These are phyloP conservation scores for Zosterops borbonicus DNA, from an alignment of 2,113 vertebrate species.

Conservation along the genomic window DNA sequence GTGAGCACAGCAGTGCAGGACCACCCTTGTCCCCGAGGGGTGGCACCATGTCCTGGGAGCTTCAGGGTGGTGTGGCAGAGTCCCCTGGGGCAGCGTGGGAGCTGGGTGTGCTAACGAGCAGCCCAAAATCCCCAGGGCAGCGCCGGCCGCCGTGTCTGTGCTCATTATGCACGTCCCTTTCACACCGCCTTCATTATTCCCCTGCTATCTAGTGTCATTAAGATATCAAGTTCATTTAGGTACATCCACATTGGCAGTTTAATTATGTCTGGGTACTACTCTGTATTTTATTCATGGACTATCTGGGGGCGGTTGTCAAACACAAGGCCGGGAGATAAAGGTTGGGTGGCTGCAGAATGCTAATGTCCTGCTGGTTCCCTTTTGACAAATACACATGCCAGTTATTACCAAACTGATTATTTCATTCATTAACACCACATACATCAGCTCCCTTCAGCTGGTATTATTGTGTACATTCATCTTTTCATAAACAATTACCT, in stretches of 20 bases:
- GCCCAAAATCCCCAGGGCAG: not conserved
- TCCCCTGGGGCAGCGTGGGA: fast-evolving
- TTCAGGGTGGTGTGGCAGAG: fast-evolving
- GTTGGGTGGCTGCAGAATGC: conserved; percentile 60
- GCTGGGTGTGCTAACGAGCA: not conserved
- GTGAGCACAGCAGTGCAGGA: fast-evolving
- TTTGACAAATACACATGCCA: conserved; percentile 67
- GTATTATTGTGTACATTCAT: conserved; percentile 71
- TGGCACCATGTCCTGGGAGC: not conserved
- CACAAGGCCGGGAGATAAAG: conserved; percentile 71
- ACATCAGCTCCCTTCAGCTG: conserved; percentile 69
- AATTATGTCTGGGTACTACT: conserved; percentile 76
- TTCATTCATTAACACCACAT: conserved; percentile 79
- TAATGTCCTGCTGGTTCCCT: conserved; percentile 62
- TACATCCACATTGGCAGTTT: conserved; percentile 77
- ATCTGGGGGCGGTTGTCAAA: conserved; percentile 73
- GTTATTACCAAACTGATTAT: conserved; percentile 77
- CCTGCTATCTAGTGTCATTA: conserved; percentile 72
- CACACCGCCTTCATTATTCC: conserved; percentile 55
- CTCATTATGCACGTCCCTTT: conserved; percentile 58
- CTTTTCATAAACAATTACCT: conserved; percentile 78
- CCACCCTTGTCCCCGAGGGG: not conserved
- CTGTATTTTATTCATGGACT: conserved; percentile 76
- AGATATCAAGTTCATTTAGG: conserved; percentile 79
- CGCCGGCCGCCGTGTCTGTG: not conserved